Evolutionary conservation across 1,140 invertebrate species (phyloP).

Genomic region (Lordiphosa collinella): DNA sequence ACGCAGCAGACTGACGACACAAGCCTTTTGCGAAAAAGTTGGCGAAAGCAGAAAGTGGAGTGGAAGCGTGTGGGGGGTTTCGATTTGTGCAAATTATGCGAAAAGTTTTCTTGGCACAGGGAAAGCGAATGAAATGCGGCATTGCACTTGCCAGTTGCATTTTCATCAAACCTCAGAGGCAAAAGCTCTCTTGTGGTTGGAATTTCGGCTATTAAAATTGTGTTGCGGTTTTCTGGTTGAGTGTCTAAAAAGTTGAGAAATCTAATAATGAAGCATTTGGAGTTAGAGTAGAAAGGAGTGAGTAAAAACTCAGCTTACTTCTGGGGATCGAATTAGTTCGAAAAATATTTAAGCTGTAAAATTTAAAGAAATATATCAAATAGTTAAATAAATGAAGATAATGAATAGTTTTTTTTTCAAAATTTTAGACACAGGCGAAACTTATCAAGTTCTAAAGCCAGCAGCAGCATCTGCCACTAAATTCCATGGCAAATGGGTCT

Average conservation of each 20-base stretch:
- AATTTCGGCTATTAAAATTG: constrained; percentile 30
- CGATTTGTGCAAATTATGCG: constrained; percentile 52
- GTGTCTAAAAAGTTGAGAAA: constrained; percentile 11
- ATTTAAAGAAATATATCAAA: too few relatives aligned
- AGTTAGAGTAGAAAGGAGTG: too few relatives aligned
- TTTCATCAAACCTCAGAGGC: constrained; percentile 20
- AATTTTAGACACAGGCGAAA: too few relatives aligned
- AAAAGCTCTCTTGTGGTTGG: constrained; percentile 31
- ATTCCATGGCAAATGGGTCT: constrained; percentile 13
- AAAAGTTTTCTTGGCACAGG: constrained; percentile 48
- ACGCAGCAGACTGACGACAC: constrained; percentile 1
- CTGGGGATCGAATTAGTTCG: too few relatives aligned
- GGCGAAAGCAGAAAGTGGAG: too few relatives aligned
- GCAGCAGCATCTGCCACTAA: constrained; percentile 34
- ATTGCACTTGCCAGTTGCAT: constrained; percentile 43
- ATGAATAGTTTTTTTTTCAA: too few relatives aligned
- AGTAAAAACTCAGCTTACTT: too few relatives aligned
- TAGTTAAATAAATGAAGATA: too few relatives aligned
- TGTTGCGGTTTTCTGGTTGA: constrained; percentile 29
- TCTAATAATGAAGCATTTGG: too few relatives aligned
- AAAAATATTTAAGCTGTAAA: too few relatives aligned
- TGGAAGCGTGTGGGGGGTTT: not conserved
- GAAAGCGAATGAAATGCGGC: constrained; percentile 37
- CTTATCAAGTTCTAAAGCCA: too few relatives aligned
- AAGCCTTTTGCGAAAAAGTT: constrained; percentile 7